A percentile compares a stretch with the other conserved stretches of the same genome.
Conservation (phyloP, 2,797 vertebrate species). For the Hoplostethus atlanticus region DNA sequence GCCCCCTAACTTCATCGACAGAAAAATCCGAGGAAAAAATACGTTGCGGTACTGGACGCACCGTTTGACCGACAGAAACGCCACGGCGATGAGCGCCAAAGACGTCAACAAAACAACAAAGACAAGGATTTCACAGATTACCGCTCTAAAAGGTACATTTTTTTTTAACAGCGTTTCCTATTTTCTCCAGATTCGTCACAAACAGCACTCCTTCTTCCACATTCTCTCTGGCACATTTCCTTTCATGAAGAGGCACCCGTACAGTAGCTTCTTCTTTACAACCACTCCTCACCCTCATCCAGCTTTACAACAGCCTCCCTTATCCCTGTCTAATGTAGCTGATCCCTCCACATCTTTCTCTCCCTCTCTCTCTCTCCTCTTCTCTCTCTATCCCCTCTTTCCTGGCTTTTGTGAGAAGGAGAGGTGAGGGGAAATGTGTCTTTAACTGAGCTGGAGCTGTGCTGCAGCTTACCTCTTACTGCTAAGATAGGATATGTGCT, state of each 20-base stretch:
- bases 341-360: slow-evolving; percentile 54
- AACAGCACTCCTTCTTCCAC: slow-evolving; percentile 11
- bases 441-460: slow-evolving; percentile 75
- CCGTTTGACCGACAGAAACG: slow-evolving; percentile 9
- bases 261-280: slow-evolving; percentile 45
- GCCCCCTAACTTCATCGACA: no score
- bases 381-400: slow-evolving; percentile 20
- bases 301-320: slow-evolving; percentile 68
- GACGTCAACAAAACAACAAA: neutral
- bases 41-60: neutral
- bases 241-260: slow-evolving; percentile 30
- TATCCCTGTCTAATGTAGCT: slow-evolving; percentile 73
- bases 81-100: neutral
- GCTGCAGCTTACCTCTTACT: slow-evolving; percentile 75
- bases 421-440: slow-evolving; percentile 74
- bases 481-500: slow-evolving; percentile 76
- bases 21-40: neutral
- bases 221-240: slow-evolving; percentile 17
- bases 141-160: slow-evolving; percentile 2
- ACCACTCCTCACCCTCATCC: slow-evolving; percentile 59
- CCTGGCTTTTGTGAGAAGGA: slow-evolving; percentile 62
- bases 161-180: neutral
- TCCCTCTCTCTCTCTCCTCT: slow-evolving; percentile 5
- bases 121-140: neutral
- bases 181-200: neutral